Evolutionary conservation across 2,888 invertebrate genomes (phyloP), one percentile per base, ranked within the genome.

Genomic region (Chironomus tentans): DNA sequence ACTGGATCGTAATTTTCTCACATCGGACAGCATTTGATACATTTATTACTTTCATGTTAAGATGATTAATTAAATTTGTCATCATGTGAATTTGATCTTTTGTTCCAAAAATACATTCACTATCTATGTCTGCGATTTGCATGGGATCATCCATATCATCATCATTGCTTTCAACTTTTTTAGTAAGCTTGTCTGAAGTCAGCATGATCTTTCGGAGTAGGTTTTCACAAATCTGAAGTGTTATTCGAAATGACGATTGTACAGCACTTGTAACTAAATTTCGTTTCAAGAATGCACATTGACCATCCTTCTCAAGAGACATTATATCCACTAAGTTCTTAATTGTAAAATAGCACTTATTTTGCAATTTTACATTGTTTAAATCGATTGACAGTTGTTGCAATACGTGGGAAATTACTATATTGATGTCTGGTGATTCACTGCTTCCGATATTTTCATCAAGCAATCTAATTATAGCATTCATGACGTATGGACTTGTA

Each of bases 1-100:
- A 93, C 79, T 90, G 88, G 3, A 92, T 90, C 5, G 89, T 88
- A 0, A 91, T 88, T 78, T 89, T 87, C 0, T 92, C 89, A 15
- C 92, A 84, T 82, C 90, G 92, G 21, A 93, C 82, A 15, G 88
- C 88, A 79, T 91, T 89, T 1, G 91, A 87, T 61, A 88, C 88
- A 0, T 89, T 87, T 12, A 89, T 38, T 38, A 38, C 2, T 38
- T 38, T 38, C 38, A 38, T 38, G 10, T 38, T 38, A 56, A 92
- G 86, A 68, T 88, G 84, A 79, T 91, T 90, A 21, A 93, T 80
- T 65, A 92, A 83, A 82, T 89, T 87, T 0, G 87, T 86, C 62
- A 90, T 86, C 5, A 87, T 85, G 80, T 88, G 88, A 15, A 84
- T 81, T 65, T 79, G 79, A 61, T 77, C 76, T 78, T 78, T 78